A percentile compares a stretch with the other conserved stretches of the same genome.
Conservation (phyloP, 1,140 invertebrate species). For the Reticulitermes speratus region DNA sequence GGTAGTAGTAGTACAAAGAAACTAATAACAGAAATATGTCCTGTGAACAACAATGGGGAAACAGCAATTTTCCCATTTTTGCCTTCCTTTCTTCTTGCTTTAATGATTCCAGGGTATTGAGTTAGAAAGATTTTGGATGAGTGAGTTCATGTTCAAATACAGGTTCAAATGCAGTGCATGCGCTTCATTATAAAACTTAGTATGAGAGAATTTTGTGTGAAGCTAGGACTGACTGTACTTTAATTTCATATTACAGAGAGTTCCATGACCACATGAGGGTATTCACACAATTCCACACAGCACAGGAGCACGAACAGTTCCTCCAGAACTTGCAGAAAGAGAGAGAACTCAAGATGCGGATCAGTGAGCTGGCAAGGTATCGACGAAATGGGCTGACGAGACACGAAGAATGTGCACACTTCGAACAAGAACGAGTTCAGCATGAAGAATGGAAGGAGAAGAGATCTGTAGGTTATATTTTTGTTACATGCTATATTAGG, state of each 20-base stretch:
- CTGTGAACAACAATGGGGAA: too few species aligned
- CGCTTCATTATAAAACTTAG: too few species aligned
- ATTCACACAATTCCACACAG: conserved; percentile 85
- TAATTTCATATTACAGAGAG: conserved; percentile 52
- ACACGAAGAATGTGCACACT: conserved; percentile 78
- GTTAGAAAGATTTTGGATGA: too few species aligned
- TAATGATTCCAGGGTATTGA: too few species aligned
- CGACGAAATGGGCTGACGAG: conserved; percentile 75
- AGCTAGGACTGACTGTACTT: neutral
- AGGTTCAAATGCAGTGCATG: too few species aligned
- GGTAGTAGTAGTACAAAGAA: too few species aligned
- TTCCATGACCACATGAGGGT: conserved; percentile 78
- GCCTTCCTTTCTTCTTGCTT: too few species aligned
- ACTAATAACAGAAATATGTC: too few species aligned
- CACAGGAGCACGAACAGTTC: conserved; percentile 78
- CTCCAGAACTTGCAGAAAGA: conserved; percentile 76
- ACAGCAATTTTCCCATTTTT: too few species aligned
- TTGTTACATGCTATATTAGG: neutral
- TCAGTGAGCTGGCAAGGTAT: conserved; percentile 81
- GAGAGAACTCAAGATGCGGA: conserved; percentile 74
- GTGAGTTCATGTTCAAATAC: too few species aligned
- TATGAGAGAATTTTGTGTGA: too few species aligned
- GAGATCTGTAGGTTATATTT: conserved; percentile 58
- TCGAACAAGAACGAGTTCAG: conserved; percentile 59
- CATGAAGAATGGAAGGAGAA: conserved; percentile 50